Conservation (phyloP, 2,113 vertebrate genomes). For the Shinisaurus crocodilurus region DNA sequence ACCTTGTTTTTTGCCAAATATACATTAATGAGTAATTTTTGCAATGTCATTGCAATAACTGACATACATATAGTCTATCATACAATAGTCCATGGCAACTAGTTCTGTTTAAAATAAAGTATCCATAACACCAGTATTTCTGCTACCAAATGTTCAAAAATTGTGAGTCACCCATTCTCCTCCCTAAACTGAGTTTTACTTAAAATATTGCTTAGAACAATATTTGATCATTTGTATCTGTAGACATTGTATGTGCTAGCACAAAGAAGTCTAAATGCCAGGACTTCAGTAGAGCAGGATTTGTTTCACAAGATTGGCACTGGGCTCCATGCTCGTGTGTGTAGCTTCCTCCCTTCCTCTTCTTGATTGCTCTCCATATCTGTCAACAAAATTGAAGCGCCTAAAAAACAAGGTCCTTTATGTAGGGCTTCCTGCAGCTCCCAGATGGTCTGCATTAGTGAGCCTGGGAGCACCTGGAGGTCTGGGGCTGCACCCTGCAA, state of each 20-base stretch:
- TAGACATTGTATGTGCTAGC: not conserved
- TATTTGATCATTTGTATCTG: not conserved
- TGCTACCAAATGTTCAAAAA: slow-evolving; percentile 3
- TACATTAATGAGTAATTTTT: slow-evolving; percentile 16
- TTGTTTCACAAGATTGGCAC: not conserved
- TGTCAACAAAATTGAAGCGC: not conserved
- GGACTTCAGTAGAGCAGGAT: not conserved
- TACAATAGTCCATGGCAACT: slow-evolving; percentile 18
- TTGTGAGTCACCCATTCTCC: not conserved
- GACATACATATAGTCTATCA: not conserved
- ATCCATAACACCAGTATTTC: slow-evolving; percentile 15
- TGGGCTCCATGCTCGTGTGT: not conserved
- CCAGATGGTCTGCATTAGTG: too few species aligned
- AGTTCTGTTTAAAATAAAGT: slow-evolving; percentile 15
- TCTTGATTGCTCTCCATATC: not conserved
- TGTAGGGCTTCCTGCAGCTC: too few species aligned
- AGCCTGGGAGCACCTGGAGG: too few species aligned
- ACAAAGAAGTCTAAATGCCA: not conserved
- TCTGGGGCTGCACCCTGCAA: too few species aligned
- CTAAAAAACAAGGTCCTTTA: too few species aligned
- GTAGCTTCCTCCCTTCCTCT: not conserved
- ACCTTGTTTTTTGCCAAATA: not conserved
- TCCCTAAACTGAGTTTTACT: not conserved
- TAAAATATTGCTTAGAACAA: slow-evolving; percentile 1
- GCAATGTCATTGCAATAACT: slow-evolving; percentile 1